Evolutionary conservation across 2,113 vertebrate species (phyloP).

Genomic region (Rhabdomys dilectus): DNA sequence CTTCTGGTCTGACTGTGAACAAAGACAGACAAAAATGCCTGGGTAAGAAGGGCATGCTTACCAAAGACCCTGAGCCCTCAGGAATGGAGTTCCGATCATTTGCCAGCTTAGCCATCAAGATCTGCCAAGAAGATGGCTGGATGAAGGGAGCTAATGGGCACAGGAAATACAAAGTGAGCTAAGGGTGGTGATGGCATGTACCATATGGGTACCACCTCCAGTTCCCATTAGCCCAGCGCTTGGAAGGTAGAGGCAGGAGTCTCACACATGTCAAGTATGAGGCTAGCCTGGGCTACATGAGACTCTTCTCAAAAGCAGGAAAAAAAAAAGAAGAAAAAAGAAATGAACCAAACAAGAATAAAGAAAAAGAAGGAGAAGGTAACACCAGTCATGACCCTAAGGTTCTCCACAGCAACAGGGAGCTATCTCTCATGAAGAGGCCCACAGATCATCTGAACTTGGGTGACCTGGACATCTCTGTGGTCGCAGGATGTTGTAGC

Average conservation of each 20-base stretch:
- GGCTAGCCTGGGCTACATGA: neutral
- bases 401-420: neutral
- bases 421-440: neutral
- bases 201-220: too few relatives aligned
- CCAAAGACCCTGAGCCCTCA: neutral
- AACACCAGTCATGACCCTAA: neutral
- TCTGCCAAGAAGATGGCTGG: neutral
- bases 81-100: neutral
- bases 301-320: neutral
- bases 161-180: neutral
- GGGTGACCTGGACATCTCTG: neutral
- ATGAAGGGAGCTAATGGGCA: neutral
- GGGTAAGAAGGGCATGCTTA: neutral
- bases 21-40: neutral
- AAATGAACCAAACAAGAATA: neutral
- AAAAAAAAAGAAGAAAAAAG: neutral
- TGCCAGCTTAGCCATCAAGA: neutral
- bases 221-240: neutral
- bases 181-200: neutral
- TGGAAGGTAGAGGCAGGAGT: neutral
- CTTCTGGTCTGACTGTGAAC: neutral
- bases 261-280: neutral
- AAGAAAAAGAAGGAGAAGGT: neutral
- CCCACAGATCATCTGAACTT: neutral
- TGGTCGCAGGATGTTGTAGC: too few relatives aligned